Percentiles rank a stretch among this genome's conserved stretches.
Conservation (phyloP, 2,113 vertebrate genomes). For the Paramormyrops kingsleyae region DNA sequence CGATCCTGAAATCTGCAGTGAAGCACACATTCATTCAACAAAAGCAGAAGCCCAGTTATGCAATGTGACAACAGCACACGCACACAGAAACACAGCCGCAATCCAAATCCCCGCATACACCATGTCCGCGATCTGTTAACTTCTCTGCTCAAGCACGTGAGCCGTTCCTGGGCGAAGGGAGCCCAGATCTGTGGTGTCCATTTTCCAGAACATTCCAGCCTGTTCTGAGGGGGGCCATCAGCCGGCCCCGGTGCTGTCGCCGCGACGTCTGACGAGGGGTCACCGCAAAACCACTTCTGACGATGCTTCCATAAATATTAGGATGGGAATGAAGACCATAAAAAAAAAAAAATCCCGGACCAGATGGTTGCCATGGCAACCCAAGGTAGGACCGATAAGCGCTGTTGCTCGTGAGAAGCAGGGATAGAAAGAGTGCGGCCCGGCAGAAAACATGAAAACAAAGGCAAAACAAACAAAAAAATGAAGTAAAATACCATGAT, state of each 20-base stretch:
- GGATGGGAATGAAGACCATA: conserved; percentile 31
- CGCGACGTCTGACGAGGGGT: conserved; percentile 15
- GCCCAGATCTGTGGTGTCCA: conserved; percentile 28
- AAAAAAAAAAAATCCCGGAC: conserved; percentile 26
- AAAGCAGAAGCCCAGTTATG: conserved; percentile 33
- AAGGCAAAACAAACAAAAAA: background rate
- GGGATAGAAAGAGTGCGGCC: conserved; percentile 26
- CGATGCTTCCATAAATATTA: conserved; percentile 50
- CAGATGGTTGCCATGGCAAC: conserved; percentile 62
- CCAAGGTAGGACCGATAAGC: conserved; percentile 53
- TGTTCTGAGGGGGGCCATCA: conserved; percentile 19
- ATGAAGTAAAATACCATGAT: background rate
- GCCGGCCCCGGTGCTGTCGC: background rate
- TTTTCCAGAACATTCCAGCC: conserved; percentile 17
- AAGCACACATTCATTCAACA: conserved; percentile 44
- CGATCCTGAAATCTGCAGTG: conserved; percentile 43
- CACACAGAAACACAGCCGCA: background rate
- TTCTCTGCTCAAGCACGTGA: background rate
- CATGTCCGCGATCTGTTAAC: background rate
- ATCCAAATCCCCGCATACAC: background rate
- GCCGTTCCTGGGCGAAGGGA: background rate
- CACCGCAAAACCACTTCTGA: conserved; percentile 37
- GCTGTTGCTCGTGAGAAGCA: conserved; percentile 45
- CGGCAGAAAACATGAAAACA: conserved; percentile 17
- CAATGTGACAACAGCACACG: conserved; percentile 8